phyloP scores from a whole-genome alignment of 2,888 invertebrate species.

The Operophtera brumata region DNA sequence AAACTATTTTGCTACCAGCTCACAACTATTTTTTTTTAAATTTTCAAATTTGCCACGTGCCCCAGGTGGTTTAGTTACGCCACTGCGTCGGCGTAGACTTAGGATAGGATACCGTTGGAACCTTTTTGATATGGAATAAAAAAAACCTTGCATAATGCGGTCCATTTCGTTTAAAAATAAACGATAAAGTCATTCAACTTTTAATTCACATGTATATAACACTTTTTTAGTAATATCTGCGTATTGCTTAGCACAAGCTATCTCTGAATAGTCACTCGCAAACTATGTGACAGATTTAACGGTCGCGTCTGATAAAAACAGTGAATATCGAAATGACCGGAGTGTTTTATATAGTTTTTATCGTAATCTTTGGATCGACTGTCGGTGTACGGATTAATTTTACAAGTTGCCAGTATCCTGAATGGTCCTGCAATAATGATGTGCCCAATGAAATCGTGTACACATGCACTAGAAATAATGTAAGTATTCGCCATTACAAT shows the following conservation, averaged over 20 bases:
- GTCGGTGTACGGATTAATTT: conserved; percentile 64
- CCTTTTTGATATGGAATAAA: too few species aligned
- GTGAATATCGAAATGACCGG: conserved; percentile 9
- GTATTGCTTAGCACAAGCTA: conserved; percentile 49
- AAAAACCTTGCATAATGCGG: neutral
- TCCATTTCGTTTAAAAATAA: neutral
- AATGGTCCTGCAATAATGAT: conserved; percentile 71
- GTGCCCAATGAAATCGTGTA: conserved; percentile 59
- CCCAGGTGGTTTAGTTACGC: too few species aligned
- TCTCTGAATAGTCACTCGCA: conserved; percentile 50
- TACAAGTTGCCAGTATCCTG: conserved; percentile 62
- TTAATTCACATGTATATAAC: neutral
- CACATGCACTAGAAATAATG: conserved; percentile 57
- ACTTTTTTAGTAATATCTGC: conserved; percentile 19
- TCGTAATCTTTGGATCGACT: conserved; percentile 36
- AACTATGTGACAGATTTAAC: conserved; percentile 53
- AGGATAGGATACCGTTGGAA: too few species aligned
- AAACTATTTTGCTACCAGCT: too few species aligned
- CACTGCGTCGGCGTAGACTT: too few species aligned
- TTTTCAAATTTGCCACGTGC: too few species aligned
- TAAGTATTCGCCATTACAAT: conserved; percentile 50
- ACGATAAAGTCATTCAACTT: conserved; percentile 44
- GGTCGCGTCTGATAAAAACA: conserved; percentile 34
- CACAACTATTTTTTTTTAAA: too few species aligned
- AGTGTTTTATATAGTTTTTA: conserved; percentile 32